A percentile compares a stretch with the other conserved stretches of the same genome.
phyloP scores from a whole-genome alignment of 64 coral and sea anemone species.

The Montipora cactus region DNA sequence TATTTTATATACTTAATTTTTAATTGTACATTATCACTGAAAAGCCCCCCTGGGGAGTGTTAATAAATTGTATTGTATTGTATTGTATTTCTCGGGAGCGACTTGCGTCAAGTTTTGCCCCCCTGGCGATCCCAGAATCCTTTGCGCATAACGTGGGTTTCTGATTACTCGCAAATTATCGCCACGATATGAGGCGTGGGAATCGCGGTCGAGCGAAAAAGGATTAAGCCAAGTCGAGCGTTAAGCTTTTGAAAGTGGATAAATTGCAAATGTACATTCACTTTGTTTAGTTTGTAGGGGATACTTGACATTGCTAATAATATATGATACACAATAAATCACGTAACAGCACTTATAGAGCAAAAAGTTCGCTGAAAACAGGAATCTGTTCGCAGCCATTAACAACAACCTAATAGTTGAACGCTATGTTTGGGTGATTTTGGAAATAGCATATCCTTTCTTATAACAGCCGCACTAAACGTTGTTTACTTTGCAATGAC shows the following conservation, averaged over 20 bases:
- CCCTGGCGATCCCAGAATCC: too few relatives aligned
- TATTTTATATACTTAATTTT: too few relatives aligned
- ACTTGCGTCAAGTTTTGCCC: too few relatives aligned
- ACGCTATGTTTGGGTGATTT: neutral
- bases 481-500: neutral
- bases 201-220: neutral
- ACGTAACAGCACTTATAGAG: too few relatives aligned
- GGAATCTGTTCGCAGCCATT: neutral
- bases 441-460: neutral
- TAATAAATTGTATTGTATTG: too few relatives aligned
- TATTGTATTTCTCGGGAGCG: too few relatives aligned
- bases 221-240: neutral
- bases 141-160: too few relatives aligned
- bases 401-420: neutral
- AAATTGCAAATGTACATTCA: neutral
- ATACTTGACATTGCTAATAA: neutral
- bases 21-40: too few relatives aligned
- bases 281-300: neutral
- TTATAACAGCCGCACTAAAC: neutral
- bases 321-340: neutral
- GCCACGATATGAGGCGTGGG: neutral
- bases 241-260: conserved; percentile 2
- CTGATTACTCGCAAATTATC: neutral
- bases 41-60: too few relatives aligned
- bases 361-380: neutral